Evolutionary conservation across 2,113 vertebrate species (phyloP), one percentile per base, ranked within the genome.

Genomic region (Addax nasomaculatus): DNA sequence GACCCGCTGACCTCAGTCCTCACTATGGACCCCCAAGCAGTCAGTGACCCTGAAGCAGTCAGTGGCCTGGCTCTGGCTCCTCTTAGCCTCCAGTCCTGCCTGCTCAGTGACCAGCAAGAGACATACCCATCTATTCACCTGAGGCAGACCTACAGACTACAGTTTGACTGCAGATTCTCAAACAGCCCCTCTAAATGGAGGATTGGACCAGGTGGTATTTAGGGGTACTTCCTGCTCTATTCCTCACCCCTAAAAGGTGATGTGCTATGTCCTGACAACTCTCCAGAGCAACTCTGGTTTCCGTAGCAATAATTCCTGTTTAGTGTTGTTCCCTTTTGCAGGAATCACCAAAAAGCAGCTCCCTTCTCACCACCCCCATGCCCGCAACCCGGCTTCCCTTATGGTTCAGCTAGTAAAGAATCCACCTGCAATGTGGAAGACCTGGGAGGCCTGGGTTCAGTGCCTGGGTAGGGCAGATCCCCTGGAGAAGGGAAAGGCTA

Each of bases 331-430:
- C n/a, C 29, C 21, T 85, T 83, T 81, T 27, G 29, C 58, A 76
- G 45, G 17, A 85, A 85, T 86, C 73, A n/a, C 70, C 25, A 1
- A 58, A 70, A 90, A 39, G 25, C 58, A 58, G 60, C 60, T 93
- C 73, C 49, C 10, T 11, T 73, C 21, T 55, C 19, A 21, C 51
- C 15, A 6, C 5, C 16, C 53, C 53, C 7, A 43, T 43, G 43
- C 19, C 17, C 6, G 0, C 21, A 70, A 39, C 67, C 10, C 0
- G 1, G n/a, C 67, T 23, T 39, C 19, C n/a, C 19, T 70, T 39
- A 2, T 39, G n/a, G 19, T 10, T 70, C n/a, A 70, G n/a, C n/a
- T 70, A 19, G n/a, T 39, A 23, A 70, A 39, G n/a, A 39, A 70
- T 23, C 19, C 19, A 23, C 19, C 19, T 39, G 67, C 0, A 0